Evolutionary conservation across 92 coral and sea anemone genomes (phyloP).

Genomic region (Umimayanthus chanpuru): DNA sequence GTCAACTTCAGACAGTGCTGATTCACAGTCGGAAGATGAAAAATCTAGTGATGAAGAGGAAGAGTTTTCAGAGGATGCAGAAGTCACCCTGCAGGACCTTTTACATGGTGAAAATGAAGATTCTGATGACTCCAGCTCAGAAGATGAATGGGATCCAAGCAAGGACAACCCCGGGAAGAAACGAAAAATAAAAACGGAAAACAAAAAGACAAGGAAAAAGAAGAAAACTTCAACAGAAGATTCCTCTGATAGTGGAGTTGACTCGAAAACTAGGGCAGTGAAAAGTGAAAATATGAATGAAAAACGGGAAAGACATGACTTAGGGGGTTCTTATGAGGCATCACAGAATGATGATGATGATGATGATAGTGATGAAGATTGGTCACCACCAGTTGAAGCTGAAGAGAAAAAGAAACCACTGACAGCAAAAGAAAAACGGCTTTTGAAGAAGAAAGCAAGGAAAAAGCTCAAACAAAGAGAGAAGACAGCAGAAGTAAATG

Average conservation of each 20-base stretch:
- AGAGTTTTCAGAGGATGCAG: constrained; percentile 59
- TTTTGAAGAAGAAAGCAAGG: constrained; percentile 21
- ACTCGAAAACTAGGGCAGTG: neutral
- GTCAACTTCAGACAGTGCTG: constrained; percentile 61
- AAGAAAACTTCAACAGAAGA: neutral
- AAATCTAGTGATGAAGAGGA: constrained; percentile 61
- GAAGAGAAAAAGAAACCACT: constrained; percentile 26
- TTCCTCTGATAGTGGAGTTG: neutral
- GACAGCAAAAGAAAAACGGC: constrained; percentile 41
- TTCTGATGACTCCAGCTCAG: constrained; percentile 66
- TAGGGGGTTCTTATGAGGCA: neutral
- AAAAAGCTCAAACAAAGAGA: constrained; percentile 37
- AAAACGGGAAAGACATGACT: neutral
- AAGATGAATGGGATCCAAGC: constrained; percentile 92
- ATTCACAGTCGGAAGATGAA: constrained; percentile 45
- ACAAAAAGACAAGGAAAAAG: constrained; percentile 49
- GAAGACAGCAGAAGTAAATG: constrained; percentile 24
- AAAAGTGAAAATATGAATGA: neutral
- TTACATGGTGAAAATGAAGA: constrained; percentile 62
- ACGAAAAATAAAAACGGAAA: constrained; percentile 56
- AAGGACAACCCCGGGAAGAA: constrained; percentile 76
- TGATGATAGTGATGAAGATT: constrained; percentile 25
- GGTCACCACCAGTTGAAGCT: neutral
- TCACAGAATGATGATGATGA: constrained; percentile 20
- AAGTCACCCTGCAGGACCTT: constrained; percentile 63